Percentiles rank a stretch among this genome's conserved stretches.
Evolutionary conservation across 1,140 invertebrate species (phyloP).

Genomic region (Yoshiicerus persimilis): DNA sequence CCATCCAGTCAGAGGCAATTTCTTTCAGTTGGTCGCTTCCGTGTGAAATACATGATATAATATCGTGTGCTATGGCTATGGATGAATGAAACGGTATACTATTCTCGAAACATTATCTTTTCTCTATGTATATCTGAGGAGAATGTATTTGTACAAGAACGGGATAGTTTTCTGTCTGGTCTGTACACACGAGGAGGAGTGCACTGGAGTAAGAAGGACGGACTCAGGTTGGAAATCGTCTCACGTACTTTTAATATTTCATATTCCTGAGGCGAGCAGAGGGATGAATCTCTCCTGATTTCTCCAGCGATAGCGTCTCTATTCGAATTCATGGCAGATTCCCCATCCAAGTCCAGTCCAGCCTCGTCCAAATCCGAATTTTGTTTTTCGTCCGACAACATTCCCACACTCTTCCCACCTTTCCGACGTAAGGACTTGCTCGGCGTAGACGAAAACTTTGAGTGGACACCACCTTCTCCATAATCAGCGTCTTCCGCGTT

Average conservation of each 20-base stretch:
- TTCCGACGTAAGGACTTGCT: background rate
- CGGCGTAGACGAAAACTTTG: background rate
- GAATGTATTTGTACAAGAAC: background rate
- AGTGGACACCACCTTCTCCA: background rate
- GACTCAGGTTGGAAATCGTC: background rate
- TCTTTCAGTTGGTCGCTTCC: conserved; percentile 7
- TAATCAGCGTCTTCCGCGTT: conserved; percentile 9
- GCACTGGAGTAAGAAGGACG: background rate
- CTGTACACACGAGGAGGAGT: background rate
- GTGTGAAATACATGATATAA: conserved; percentile 3
- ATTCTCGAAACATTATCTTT: background rate
- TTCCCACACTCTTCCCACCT: background rate
- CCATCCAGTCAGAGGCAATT: background rate
- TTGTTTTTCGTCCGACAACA: conserved; percentile 15
- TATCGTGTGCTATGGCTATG: background rate
- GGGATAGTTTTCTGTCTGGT: background rate
- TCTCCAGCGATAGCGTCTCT: conserved; percentile 12
- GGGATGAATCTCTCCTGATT: conserved; percentile 46
- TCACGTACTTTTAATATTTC: conserved; percentile 67
- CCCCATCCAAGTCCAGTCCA: conserved; percentile 11
- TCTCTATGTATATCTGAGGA: background rate
- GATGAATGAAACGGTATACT: background rate
- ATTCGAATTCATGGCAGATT: conserved; percentile 34
- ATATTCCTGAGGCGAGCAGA: conserved; percentile 68
- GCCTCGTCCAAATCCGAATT: background rate